A percentile compares a stretch with the other conserved stretches of the same genome.
Evolutionary conservation across 37 sponge, comb jelly and placozoan genomes (phyloP).

Genomic region (Tethya wilhelma): DNA sequence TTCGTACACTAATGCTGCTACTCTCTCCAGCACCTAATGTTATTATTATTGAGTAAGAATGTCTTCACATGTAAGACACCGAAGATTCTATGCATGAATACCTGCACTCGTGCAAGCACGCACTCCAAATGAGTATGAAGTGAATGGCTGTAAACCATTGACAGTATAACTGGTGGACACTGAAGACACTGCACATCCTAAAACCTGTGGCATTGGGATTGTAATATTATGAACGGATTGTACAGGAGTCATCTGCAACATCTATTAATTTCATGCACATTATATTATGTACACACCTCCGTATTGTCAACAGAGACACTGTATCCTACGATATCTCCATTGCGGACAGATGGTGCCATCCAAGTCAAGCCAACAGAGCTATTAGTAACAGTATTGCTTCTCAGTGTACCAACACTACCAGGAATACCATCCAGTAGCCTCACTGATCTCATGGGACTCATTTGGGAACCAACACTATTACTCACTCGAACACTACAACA

Average conservation of each 20-base stretch:
- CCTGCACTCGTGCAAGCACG: conserved; percentile 2
- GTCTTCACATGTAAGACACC: not conserved
- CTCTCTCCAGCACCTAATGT: too few relatives aligned
- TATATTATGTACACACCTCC: not conserved
- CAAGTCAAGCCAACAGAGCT: not conserved
- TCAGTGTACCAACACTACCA: not conserved
- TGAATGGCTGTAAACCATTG: not conserved
- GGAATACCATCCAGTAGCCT: not conserved
- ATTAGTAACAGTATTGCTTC: not conserved
- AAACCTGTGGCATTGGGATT: too few relatives aligned
- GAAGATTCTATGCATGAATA: not conserved
- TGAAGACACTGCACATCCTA: not conserved
- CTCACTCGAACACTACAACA: not conserved
- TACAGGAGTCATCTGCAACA: too few relatives aligned
- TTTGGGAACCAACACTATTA: not conserved
- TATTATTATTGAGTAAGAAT: not conserved
- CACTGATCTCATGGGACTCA: not conserved
- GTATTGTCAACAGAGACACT: not conserved
- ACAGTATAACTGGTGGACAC: not conserved
- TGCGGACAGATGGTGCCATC: not conserved
- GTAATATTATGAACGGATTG: too few relatives aligned
- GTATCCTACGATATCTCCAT: conserved; percentile 17
- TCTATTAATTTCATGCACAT: not conserved
- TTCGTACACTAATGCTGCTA: too few relatives aligned
- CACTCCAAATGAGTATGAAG: not conserved